Evolutionary conservation across 2,888 invertebrate genomes (phyloP), one percentile per base, ranked within the genome.

Genomic region (Diarsia mendica): DNA sequence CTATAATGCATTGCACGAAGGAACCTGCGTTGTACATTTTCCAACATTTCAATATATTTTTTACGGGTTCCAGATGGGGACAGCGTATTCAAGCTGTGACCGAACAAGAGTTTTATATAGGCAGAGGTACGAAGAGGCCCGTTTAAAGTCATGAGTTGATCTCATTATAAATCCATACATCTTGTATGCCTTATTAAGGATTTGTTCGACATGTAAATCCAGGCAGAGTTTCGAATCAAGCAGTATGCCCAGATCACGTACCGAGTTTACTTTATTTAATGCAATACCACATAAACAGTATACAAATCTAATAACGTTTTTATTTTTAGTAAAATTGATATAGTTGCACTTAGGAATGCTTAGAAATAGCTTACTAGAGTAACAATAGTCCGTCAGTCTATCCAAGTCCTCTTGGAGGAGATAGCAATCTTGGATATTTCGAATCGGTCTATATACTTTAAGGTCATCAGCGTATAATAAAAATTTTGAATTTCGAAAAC

Each of bases 131-230:
- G 15, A 58, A 23, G 58, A 28, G 28, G 58, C 15, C 8, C 15
- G 28, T 28, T 58, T 58, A 58, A 60, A 60, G 28, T 60, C 58
- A 8, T 60, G 28, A 60, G 28, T 60, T 15, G 58, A 60, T 28
- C 28, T 60, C 58, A 28, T 60, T 58, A 58, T 58, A 28, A 58
- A 58, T 58, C 58, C 51, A 51, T 51, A 51, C 51, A 51, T 51
- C 20, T 51, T 20, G n/a, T 51, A n/a, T n/a, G 51, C 51, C n/a
- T 51, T 51, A 51, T n/a, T 51, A 9, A 51, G 8, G 18, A 53
- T 53, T 53, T 55, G n/a, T 55, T 23, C 23, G 20, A 55, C 20
- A 55, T 55, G 23, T 23, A 55, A 55, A 11, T 55, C 55, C 23
- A 55, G 1, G n/a, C 55, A 55, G 55, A 23, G 55, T 23, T 55